Evolutionary conservation across 2,888 invertebrate species (phyloP), one percentile per base, ranked within the genome.

Genomic region (Orthosia gracilis): DNA sequence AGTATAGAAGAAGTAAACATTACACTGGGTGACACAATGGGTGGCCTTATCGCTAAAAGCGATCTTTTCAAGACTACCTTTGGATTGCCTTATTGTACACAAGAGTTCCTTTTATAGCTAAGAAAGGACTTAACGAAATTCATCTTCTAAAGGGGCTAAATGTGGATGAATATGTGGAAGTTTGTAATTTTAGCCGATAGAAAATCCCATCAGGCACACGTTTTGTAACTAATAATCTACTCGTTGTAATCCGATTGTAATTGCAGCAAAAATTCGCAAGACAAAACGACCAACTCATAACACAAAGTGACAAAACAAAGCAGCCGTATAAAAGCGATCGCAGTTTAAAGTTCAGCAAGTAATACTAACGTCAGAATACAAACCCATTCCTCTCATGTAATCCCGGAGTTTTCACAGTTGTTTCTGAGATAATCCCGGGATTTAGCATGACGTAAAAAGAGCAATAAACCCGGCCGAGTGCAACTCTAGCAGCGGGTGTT

Each of bases 361-460:
- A 71, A 76, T 68, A 68, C 54, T 13, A 54, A 31, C 9, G 79
- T 71, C 83, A 69, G 64, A 69, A 75, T 55, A 84, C 65, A 82
- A 80, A 65, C 54, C 54, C 58, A 76, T 71, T 75, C 70, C 85
- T 69, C 50, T 81, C 76, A 71, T 65, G 85, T 82, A 84, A 84
- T 81, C 70, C 82, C 68, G 76, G 71, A 62, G 66, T 81, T 58
- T 81, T 66, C 80, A 45, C 61, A 62, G 84, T 83, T 50, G 68
- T 68, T 69, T 17, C 65, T 50, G 68, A 70, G 76, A 81, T 82
- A 81, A 82, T 82, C 68, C 58, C 67, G 68, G 70, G 70, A 59
- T 65, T 70, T 31, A 80, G 68, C 47, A 84, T 76, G 82, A 72
- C 76, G 71, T 72, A 66, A 81, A 82, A 69, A 84, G 70, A 84